Evolutionary conservation across 1,140 invertebrate genomes (phyloP).

Genomic region (Temnothorax longispinosus): DNA sequence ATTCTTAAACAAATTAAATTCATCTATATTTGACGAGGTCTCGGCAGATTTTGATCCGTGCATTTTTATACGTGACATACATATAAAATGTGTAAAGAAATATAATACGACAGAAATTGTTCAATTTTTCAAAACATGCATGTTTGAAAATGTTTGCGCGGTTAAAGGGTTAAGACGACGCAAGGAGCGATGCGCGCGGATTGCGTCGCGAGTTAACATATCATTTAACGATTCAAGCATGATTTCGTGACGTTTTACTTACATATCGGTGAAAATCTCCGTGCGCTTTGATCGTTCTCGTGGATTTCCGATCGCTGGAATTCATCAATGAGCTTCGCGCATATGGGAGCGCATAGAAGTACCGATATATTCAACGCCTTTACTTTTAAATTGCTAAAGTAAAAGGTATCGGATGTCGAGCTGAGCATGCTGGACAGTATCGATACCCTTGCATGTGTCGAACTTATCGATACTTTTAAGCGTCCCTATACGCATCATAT

Average conservation of each 20-base stretch:
- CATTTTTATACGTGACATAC: background rate
- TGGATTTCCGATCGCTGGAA: conserved; percentile 5
- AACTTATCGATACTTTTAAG: conserved; percentile 12
- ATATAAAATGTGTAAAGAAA: conserved; percentile 14
- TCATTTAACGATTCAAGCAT: conserved; percentile 49
- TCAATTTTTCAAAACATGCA: background rate
- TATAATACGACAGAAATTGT: background rate
- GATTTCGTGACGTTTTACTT: conserved; percentile 50
- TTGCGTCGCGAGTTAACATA: conserved; percentile 42
- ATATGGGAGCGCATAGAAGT: background rate
- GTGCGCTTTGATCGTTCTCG: conserved; percentile 44
- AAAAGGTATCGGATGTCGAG: conserved; percentile 9
- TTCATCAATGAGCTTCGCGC: conserved; percentile 8
- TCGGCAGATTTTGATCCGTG: background rate
- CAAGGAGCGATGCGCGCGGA: background rate
- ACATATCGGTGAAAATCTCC: conserved; percentile 47
- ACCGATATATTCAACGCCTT: conserved; percentile 14
- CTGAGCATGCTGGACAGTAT: background rate
- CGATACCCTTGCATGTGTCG: background rate
- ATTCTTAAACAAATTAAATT: no score
- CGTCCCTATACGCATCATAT: background rate
- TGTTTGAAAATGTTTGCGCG: background rate
- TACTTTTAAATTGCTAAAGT: conserved; percentile 7
- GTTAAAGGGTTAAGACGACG: background rate
- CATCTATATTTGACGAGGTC: background rate